Evolutionary conservation across 2,888 invertebrate genomes (phyloP), one percentile per base, ranked within the genome.

Genomic region (Ichneumon xanthorius): DNA sequence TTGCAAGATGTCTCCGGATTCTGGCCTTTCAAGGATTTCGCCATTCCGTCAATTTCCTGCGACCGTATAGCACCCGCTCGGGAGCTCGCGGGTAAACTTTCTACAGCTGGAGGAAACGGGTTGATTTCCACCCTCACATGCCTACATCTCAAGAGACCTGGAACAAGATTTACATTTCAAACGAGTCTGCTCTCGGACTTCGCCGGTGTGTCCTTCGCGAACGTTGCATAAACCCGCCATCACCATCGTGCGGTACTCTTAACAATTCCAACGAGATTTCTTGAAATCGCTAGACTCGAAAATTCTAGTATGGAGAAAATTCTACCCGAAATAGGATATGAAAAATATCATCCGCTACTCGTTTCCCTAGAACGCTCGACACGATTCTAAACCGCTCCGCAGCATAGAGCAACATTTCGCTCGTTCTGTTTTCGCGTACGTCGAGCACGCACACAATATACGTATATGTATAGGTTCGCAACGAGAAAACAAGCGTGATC

Each of bases 191-290:
- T 37, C 65, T 65, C 33, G n/a, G 63, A 71, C 33, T 58, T 5
- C 22, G 1, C 26, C 26, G 4, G 45, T 26, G 14, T n/a, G 22
- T 14, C 58, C 26, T 58, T 22, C 11, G 14, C 19, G 11, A 58
- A 58, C 26, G 14, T 58, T 58, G 58, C 22, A 58, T 4, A 58
- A 26, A 14, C 4, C 16, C 68, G 26, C 22, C 22, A 14, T 22
- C 14, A 19, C 22, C 45, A 7, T 45, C 45, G 16, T 45, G 19
- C 48, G 19, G 26, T 50, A 26, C 19, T 11, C 22, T 22, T 19
- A 75, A 61, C 81, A 63, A 81, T 63, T 50, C 70, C 5, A 70
- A 68, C 76, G 33, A 76, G 63, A 63, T 82, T 70, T 70, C 76
- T 53, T 53, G 37, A 63, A 76, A 48, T 53, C 37, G 26, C 30